Evolutionary conservation across 2,113 vertebrate species (phyloP), one percentile per base, ranked within the genome.

Genomic region (Riparia riparia): DNA sequence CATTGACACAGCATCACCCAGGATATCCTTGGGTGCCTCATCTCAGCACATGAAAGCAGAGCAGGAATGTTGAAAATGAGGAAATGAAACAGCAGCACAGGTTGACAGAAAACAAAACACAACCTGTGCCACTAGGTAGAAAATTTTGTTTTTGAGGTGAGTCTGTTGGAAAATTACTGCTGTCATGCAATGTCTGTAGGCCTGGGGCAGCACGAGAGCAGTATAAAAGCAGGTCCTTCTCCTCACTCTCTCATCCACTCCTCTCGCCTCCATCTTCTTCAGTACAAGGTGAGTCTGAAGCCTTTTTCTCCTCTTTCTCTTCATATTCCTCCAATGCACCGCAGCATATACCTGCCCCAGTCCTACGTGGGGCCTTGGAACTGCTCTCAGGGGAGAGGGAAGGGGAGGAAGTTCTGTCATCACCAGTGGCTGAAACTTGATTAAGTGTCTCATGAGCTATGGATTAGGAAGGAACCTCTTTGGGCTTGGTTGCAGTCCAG

Each of bases 371-470:
- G 42, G 12, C 44, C 42, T 14, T 83, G 56, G 31, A 82, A 76
- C 16, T 34, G 45, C n/a, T 68, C 0, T 47, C 29, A 41, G 0
- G 1, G 54, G 41, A 82, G 14, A 54, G 25, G n/a, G 29, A 53
- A 76, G 4, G 37, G 39, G 39, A 39, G 11, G 16, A 25, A 53
- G 3, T 13, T 68, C 45, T 82, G 24, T 25, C 24, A 41, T 12
- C n/a, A 41, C 2, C 9, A 53, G 19, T n/a, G 28, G 16, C 2
- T 29, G 53, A 74, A n/a, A 58, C 7, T 25, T 60, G 2, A 3
- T 31, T 45, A 37, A 26, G 45, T 66, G n/a, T n/a, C 28, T 45
- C 14, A 26, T 29, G 53, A 56, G 16, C 7, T 29, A 12, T 7
- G n/a, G 28, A 19, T 5, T 25, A 14, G 29, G 17, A 82, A 29